phyloP scores from a whole-genome alignment of 2,888 invertebrate species.

The Pandemis corylana region DNA sequence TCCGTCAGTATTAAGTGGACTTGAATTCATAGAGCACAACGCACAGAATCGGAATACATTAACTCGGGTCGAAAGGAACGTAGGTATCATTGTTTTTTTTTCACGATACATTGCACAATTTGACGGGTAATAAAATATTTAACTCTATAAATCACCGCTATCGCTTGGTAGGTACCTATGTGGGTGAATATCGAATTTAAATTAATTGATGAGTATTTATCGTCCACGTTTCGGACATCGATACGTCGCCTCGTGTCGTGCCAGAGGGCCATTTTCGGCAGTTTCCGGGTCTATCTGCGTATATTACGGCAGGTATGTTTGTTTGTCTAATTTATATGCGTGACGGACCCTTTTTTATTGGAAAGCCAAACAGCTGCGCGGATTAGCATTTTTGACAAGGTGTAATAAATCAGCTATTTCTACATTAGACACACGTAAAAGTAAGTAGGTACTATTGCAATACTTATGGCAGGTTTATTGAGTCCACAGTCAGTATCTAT shows the following conservation, averaged over 20 bases:
- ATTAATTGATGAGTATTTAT: constrained; percentile 74
- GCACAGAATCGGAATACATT: constrained; percentile 52
- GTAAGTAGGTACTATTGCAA: background rate
- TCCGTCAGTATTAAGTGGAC: constrained; percentile 67
- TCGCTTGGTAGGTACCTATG: constrained; percentile 57
- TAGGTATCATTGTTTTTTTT: constrained; percentile 9
- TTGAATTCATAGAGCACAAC: constrained; percentile 9
- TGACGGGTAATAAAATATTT: constrained; percentile 27
- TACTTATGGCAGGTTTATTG: background rate
- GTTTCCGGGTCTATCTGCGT: constrained; percentile 66
- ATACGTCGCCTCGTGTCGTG: constrained; percentile 61
- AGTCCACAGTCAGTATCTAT: background rate
- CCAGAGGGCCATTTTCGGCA: constrained; percentile 66
- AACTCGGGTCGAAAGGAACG: constrained; percentile 54
- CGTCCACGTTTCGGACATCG: constrained; percentile 65
- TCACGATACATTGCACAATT: constrained; percentile 49
- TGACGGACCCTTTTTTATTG: constrained; percentile 58
- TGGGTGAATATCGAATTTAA: constrained; percentile 75
- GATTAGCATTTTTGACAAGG: constrained; percentile 48
- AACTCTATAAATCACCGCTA: constrained; percentile 64
- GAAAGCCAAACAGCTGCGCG: constrained; percentile 55
- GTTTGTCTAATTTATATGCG: constrained; percentile 64
- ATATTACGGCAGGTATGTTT: constrained; percentile 45
- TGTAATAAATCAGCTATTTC: constrained; percentile 42
- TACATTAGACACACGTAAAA: background rate